A percentile compares a stretch with the other conserved stretches of the same genome.
These are phyloP conservation scores for Tangara arthus DNA, from an alignment of 2,797 vertebrate species.

Conservation along the genomic window DNA sequence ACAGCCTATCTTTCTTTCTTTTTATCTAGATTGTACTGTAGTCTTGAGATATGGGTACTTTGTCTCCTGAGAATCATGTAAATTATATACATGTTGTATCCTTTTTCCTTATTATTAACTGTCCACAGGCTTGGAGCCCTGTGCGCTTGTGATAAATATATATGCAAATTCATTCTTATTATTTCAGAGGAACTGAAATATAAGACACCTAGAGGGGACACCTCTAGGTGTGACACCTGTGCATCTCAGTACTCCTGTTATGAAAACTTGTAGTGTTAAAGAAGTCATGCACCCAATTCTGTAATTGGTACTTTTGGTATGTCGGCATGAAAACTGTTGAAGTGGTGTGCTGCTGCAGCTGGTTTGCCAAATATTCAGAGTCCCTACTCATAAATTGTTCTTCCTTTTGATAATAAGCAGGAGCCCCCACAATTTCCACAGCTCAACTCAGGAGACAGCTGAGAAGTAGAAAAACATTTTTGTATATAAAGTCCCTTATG, in stretches of 20 bases:
- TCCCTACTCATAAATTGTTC: not conserved
- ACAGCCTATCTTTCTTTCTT: not conserved
- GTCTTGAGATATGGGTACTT: not conserved
- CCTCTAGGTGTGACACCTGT: not conserved
- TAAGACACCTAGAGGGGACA: too few relatives aligned
- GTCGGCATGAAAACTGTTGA: not conserved
- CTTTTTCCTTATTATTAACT: not conserved
- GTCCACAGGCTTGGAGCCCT: not conserved
- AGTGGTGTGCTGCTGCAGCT: not conserved
- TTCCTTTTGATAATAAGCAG: not conserved
- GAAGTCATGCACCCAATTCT: not conserved
- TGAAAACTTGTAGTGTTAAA: not conserved
- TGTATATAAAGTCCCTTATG: not conserved
- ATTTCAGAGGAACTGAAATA: not conserved
- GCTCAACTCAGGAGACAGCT: not conserved
- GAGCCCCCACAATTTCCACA: not conserved
- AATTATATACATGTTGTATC: not conserved
- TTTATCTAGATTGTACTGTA: not conserved
- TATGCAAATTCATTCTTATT: not conserved
- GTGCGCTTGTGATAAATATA: not conserved
- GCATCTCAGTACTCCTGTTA: not conserved
- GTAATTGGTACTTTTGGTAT: not conserved
- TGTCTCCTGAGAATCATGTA: not conserved
- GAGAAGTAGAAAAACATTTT: conserved; percentile 9
- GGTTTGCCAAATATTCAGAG: not conserved